These are phyloP conservation scores for Lates japonicus DNA, from an alignment of 2,797 vertebrate genomes.

Conservation along the genomic window DNA sequence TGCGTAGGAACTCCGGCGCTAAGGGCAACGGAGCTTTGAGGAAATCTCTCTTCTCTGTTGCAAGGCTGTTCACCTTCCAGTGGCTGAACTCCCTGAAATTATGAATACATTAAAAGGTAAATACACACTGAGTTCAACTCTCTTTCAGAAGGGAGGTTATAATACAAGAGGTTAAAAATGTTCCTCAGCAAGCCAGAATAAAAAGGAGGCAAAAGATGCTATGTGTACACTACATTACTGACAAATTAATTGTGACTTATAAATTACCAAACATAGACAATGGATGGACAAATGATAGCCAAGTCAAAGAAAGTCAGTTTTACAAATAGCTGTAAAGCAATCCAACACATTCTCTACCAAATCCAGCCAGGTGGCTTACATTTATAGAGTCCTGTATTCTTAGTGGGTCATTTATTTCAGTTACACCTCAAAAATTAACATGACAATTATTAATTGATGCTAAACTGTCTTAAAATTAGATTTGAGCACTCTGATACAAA, in stretches of 20 bases:
- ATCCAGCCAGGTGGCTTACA: not conserved
- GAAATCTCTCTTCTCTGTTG: slow-evolving; percentile 95
- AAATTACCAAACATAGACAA: not conserved
- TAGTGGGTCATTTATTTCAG: slow-evolving; percentile 8
- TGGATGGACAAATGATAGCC: not conserved
- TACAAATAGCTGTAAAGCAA: not conserved
- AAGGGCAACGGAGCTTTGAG: slow-evolving; percentile 93
- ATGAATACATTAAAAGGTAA: slow-evolving; percentile 48
- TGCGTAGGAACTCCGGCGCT: slow-evolving; percentile 96
- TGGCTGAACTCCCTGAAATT: slow-evolving; percentile 96
- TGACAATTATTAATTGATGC: slow-evolving; percentile 24
- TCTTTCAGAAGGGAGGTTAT: not conserved
- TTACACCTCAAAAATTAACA: slow-evolving; percentile 7
- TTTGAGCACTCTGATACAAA: slow-evolving; percentile 19
- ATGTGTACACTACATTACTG: not conserved
- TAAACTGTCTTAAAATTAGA: slow-evolving; percentile 7
- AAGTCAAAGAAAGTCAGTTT: not conserved
- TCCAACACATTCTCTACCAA: not conserved
- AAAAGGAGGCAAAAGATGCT: slow-evolving; percentile 8
- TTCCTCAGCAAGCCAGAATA: not conserved
- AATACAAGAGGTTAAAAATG: not conserved
- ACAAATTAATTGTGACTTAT: not conserved
- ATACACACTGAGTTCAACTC: not conserved
- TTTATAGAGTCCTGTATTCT: slow-evolving; percentile 4
- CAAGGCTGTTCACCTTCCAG: slow-evolving; percentile 98